Evolutionary conservation across 2,888 invertebrate species (phyloP), one percentile per base, ranked within the genome.

Genomic region (Platycnemis pennipes): DNA sequence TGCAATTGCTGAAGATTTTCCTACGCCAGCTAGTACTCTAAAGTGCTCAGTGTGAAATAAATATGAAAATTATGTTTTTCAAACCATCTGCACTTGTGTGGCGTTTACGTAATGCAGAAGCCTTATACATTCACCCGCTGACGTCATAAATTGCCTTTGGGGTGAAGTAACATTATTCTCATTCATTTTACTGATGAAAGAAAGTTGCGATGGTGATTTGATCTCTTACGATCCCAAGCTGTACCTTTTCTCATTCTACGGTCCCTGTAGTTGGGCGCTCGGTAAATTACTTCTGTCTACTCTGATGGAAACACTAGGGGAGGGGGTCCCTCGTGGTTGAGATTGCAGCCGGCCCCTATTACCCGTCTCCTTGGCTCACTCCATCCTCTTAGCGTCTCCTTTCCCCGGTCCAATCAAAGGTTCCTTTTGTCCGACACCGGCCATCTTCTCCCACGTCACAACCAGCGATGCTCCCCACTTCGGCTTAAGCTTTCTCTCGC

Each of bases 361-460:
- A 63, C 63, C 5, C 63, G 22, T 26, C 63, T 8, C 2, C 13
- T 53, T 19, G 53, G 11, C 63, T 26, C 63, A n/a, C n/a, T n/a
- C 63, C 63, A 26, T 63, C 63, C 63, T 63, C 63, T 63, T 63
- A 63, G 63, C 63, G 63, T 63, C 63, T 63, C 26, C 63, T 63
- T 26, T 63, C 63, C 63, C 26, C 63, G 63, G 22, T 63, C 63
- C 63, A 63, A 63, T 63, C 63, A 63, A 63, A 63, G 63, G 26
- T 63, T 56, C 19, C n/a, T 63, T 63, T 63, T 22, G 22, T n/a
- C 63, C 26, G 26, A 8, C 63, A 26, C 63, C 19, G 53, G 53
- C 4, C 53, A 53, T 63, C 63, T n/a, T 63, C 63, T 5, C 63
- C 19, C n/a, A 8, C 26, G 63, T 63, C 63, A 63, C 63, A n/a